Conservation (phyloP, 2,113 vertebrate species). For the Elachura formosa region DNA sequence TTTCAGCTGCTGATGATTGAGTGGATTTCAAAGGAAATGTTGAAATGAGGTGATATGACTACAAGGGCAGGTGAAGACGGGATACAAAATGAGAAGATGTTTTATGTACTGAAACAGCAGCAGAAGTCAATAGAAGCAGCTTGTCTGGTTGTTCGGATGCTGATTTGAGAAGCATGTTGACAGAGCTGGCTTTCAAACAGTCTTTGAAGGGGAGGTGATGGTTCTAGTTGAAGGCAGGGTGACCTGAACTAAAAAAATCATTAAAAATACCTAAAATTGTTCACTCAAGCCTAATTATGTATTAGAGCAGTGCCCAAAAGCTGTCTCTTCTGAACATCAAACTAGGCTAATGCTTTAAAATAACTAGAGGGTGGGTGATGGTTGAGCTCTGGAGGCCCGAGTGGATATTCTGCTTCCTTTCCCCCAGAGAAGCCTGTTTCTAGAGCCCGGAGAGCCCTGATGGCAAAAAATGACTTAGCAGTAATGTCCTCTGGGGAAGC, state of each 20-base stretch:
- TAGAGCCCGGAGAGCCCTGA: neutral
- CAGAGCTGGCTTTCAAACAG: constrained; percentile 38
- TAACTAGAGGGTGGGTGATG: neutral
- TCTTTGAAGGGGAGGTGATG: constrained; percentile 34
- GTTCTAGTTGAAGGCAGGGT: neutral
- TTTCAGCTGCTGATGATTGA: constrained; percentile 41
- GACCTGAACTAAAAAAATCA: neutral
- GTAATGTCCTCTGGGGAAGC: neutral
- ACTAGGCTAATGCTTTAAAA: constrained; percentile 1
- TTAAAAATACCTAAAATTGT: neutral
- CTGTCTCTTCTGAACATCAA: neutral
- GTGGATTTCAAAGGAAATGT: constrained; percentile 50
- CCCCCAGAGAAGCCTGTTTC: neutral
- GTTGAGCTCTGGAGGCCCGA: neutral
- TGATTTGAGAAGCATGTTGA: constrained; percentile 48
- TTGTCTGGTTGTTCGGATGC: constrained; percentile 42
- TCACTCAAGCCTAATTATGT: neutral
- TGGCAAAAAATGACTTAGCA: neutral
- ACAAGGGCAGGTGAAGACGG: constrained; percentile 8
- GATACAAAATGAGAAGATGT: constrained; percentile 31
- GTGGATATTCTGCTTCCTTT: neutral
- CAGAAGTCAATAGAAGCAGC: constrained; percentile 48
- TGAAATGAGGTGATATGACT: constrained; percentile 11
- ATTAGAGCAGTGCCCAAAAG: neutral
- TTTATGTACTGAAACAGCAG: constrained; percentile 46